These are phyloP conservation scores for Idaea biselata DNA, from an alignment of 2,888 invertebrate species.

Conservation along the genomic window DNA sequence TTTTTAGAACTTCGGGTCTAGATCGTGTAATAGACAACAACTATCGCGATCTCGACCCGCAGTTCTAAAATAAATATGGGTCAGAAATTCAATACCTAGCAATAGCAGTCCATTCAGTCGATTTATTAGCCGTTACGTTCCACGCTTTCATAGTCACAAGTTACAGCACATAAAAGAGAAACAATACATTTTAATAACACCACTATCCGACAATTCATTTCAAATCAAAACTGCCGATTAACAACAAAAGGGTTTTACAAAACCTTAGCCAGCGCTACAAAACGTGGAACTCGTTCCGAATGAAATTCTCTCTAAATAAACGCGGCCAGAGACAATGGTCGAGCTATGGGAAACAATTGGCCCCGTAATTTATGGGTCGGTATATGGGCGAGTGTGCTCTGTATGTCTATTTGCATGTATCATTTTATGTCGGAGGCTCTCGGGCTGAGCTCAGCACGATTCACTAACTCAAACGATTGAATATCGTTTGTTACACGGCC, in stretches of 20 bases:
- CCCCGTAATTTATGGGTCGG: slow-evolving; percentile 61
- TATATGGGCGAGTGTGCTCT: slow-evolving; percentile 43
- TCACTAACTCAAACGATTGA: not conserved
- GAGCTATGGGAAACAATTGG: slow-evolving; percentile 68
- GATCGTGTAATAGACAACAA: no score
- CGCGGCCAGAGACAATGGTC: slow-evolving; percentile 51
- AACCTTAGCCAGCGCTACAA: slow-evolving; percentile 19
- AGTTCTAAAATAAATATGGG: no score
- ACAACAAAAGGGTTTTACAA: slow-evolving; percentile 22
- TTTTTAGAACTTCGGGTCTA: no score
- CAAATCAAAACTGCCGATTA: slow-evolving; percentile 19
- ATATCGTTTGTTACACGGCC: not conserved
- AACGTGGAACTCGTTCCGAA: slow-evolving; percentile 28
- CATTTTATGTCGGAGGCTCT: slow-evolving; percentile 26
- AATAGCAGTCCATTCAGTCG: not conserved
- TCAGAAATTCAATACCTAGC: not conserved
- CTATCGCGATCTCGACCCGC: no score
- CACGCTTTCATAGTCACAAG: not conserved
- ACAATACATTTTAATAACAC: not conserved
- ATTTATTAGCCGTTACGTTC: not conserved
- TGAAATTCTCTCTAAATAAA: slow-evolving; percentile 45
- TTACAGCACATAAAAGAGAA: not conserved
- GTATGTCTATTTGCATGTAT: slow-evolving; percentile 33
- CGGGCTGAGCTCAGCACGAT: not conserved
- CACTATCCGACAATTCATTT: slow-evolving; percentile 10